Evolutionary conservation across 2,888 invertebrate genomes (phyloP), one percentile per base, ranked within the genome.

Genomic region (Zootermopsis nevadensis): DNA sequence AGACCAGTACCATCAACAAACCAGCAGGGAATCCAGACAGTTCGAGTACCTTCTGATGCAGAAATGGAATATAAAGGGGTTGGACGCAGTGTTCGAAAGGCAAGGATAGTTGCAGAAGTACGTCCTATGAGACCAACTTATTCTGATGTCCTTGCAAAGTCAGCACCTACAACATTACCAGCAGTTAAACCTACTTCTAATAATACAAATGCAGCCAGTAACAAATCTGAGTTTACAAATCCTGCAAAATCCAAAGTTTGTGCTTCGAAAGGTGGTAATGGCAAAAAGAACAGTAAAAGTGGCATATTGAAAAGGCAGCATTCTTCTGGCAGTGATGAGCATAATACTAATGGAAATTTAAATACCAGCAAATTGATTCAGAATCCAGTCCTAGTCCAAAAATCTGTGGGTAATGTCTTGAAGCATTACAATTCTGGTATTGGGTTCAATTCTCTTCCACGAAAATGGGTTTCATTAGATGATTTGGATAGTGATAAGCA

Each of bases 91-190:
- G n/a, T 76, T 38, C 76, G 69, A 12, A 84, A 83, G 69, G 33
- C 81, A 31, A 80, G 85, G 42, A 91, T 91, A 85, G 84, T 85
- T 79, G 82, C 84, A 55, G 85, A 84, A 91, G 89, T 84, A 93
- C 95, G 95, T 87, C 96, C 96, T 0, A 96, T 96, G 96, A 92
- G 96, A 82, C 96, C 96, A 80, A 94, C 95, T 24, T 96, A 96
- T 88, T 96, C 96, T 0, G 96, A 96, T 90, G 95, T 96, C 12
- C 88, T 96, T 69, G 94, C 95, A 48, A 96, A 96, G 89, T 91
- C 91, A 12, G 91, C 90, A 15, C 91, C 90, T 1, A 86, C 88
- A 42, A 87, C 91, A 7, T 89, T 89, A 67, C 88, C 91, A 7
- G 89, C 89, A 72, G 86, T 88, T 48, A 88, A 88, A 12, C 85